These are phyloP conservation scores for Tympanuchus pallidicinctus DNA, from an alignment of 2,113 vertebrate species.

Conservation along the genomic window DNA sequence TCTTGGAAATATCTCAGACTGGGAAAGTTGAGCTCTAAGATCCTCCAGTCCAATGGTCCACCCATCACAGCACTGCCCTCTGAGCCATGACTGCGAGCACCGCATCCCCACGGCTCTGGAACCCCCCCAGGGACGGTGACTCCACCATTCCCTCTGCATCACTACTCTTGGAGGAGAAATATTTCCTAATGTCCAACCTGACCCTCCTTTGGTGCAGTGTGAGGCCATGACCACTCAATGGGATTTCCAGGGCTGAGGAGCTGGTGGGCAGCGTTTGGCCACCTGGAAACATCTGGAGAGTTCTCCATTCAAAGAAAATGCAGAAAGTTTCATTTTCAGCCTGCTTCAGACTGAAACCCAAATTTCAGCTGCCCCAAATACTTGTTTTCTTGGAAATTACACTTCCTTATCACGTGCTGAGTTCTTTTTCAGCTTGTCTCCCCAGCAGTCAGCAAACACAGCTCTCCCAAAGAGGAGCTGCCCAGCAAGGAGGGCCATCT, in stretches of 20 bases:
- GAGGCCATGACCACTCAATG: fast-evolving
- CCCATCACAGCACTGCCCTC: too few species aligned
- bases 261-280: not conserved
- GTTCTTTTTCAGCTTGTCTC: not conserved
- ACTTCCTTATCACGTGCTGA: not conserved
- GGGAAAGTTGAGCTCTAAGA: not conserved
- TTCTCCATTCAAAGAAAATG: not conserved
- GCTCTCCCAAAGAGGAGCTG: not conserved
- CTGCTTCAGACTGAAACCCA: not conserved
- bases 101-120: too few species aligned
- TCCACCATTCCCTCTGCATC: too few species aligned
- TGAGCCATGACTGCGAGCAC: too few species aligned
- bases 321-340: not conserved
- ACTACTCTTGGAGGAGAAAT: too few species aligned
- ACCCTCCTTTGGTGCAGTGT: too few species aligned
- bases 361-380: not conserved
- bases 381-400: not conserved
- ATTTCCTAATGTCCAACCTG: too few species aligned
- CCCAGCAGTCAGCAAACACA: not conserved
- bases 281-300: not conserved
- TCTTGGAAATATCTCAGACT: fast-evolving
- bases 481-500: fast-evolving
- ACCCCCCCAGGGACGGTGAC: too few species aligned
- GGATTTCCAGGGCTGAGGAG: not conserved
- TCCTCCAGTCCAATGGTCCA: too few species aligned